phyloP scores from a whole-genome alignment of 2,797 vertebrate genomes.

The Molossus molossus region DNA sequence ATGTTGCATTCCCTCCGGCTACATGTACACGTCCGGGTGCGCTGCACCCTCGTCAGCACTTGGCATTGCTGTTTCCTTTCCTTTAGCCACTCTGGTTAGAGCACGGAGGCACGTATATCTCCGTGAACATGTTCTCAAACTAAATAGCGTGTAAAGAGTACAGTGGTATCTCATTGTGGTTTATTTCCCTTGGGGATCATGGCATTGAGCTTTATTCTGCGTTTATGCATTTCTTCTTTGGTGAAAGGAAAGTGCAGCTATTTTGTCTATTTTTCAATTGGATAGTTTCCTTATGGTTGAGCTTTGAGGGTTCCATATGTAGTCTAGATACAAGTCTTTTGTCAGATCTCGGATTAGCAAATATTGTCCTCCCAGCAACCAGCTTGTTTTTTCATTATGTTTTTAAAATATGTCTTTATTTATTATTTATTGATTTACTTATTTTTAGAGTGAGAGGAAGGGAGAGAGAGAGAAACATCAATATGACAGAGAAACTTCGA shows the following conservation, averaged over 20 bases:
- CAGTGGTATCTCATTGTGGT: not conserved
- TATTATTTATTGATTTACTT: too few species aligned
- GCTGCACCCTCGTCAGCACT: not conserved
- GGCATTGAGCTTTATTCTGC: not conserved
- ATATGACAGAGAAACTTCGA: too few species aligned
- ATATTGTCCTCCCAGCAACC: not conserved
- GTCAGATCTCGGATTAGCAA: not conserved
- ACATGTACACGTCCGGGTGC: not conserved
- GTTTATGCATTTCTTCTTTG: not conserved
- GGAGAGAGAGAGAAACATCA: too few species aligned
- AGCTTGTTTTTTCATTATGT: not conserved
- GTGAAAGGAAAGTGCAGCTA: not conserved
- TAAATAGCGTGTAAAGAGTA: too few species aligned
- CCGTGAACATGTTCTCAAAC: too few species aligned
- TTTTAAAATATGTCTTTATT: not conserved
- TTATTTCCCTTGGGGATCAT: not conserved
- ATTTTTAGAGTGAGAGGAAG: too few species aligned
- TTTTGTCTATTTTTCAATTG: not conserved
- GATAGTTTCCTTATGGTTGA: not conserved
- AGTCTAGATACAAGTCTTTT: not conserved
- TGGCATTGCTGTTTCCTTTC: not conserved
- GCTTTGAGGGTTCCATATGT: conserved; percentile 20
- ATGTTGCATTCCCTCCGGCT: not conserved
- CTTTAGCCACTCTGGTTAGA: not conserved
- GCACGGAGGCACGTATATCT: too few species aligned